Percentiles rank a stretch among this genome's conserved stretches.
phyloP scores from a whole-genome alignment of 2,797 vertebrate species.

The Neopelma chrysocephalum region DNA sequence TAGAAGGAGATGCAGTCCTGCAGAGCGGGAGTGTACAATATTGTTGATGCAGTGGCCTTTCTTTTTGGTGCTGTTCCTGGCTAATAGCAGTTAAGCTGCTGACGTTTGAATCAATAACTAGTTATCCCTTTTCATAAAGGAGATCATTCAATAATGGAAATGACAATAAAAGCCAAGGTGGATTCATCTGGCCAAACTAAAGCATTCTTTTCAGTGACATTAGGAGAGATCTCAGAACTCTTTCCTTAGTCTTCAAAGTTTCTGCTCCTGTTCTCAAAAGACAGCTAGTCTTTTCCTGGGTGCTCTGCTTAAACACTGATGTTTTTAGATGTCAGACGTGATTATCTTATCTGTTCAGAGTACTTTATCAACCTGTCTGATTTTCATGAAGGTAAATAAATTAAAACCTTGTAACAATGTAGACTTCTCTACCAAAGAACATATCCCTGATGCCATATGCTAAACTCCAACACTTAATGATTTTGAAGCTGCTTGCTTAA shows the following conservation, averaged over 20 bases:
- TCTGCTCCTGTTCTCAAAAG: not conserved
- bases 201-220: not conserved
- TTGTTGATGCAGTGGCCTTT: not conserved
- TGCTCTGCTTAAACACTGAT: not conserved
- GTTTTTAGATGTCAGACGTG: not conserved
- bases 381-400: not conserved
- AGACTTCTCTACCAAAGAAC: not conserved
- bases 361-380: not conserved
- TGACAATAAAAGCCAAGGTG: slow-evolving; percentile 18
- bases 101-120: slow-evolving; percentile 56
- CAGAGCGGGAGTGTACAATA: not conserved
- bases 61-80: not conserved
- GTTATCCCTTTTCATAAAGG: slow-evolving; percentile 29
- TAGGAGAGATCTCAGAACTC: not conserved
- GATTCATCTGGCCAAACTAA: not conserved
- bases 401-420: rapidly evolving
- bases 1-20: not conserved
- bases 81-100: slow-evolving; percentile 34
- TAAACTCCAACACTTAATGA: rapidly evolving
- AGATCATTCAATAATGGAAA: slow-evolving; percentile 44
- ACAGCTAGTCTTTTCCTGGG: not conserved
- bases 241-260: not conserved
- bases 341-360: not conserved
- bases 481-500: not conserved
- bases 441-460: not conserved